Percentiles rank a stretch among this genome's conserved stretches.
Evolutionary conservation across 2,797 vertebrate genomes (phyloP).

Genomic region (Balearica regulorum): DNA sequence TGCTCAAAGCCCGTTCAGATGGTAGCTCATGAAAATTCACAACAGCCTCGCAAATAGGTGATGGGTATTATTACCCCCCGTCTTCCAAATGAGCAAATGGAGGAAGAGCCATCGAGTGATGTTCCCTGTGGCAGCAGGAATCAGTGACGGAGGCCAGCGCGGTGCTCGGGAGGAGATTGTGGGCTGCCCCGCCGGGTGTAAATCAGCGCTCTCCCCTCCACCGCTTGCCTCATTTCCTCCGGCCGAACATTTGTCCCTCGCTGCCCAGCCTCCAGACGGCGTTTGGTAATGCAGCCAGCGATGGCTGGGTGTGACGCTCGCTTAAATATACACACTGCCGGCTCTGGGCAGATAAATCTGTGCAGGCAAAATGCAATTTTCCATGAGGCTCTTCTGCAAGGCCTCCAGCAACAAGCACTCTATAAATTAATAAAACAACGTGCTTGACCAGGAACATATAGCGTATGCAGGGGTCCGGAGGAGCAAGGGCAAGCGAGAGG

Average conservation of each 20-base stretch:
- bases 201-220: not conserved
- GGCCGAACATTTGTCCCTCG: not conserved
- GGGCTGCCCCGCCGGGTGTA: not conserved
- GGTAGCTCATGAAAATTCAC: conserved; percentile 64
- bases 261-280: not conserved
- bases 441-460: not conserved
- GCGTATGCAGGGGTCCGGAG: rapidly evolving
- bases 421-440: not conserved
- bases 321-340: not conserved
- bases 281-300: not conserved
- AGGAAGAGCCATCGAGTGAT: not conserved
- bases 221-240: not conserved
- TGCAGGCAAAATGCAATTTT: not conserved
- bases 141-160: not conserved
- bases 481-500: rapidly evolving
- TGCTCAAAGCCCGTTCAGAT: conserved; percentile 58
- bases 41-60: conserved; percentile 45
- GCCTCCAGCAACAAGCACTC: not conserved
- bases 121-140: not conserved
- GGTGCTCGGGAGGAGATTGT: not conserved
- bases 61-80: conserved; percentile 4
- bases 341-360: not conserved
- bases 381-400: not conserved
- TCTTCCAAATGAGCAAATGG: not conserved
- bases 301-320: not conserved